phyloP scores from a whole-genome alignment of 30 jellyfish, hydroid and myxozoan genomes.

The Rhopilema esculentum region DNA sequence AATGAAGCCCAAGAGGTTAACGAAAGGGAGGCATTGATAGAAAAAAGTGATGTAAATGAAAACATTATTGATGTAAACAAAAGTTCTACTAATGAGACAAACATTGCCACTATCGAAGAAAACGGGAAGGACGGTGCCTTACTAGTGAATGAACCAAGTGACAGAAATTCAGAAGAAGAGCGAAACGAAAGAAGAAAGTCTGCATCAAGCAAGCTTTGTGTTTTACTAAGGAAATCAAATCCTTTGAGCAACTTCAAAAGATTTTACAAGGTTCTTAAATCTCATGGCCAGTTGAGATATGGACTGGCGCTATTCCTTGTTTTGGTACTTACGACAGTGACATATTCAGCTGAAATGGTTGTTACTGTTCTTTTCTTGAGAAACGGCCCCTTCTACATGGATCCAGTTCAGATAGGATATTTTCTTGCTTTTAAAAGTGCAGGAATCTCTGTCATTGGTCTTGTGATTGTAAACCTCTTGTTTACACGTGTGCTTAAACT shows the following conservation, averaged over 20 bases:
- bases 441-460: neutral
- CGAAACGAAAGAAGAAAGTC: neutral
- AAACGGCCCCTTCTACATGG: neutral
- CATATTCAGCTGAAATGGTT: neutral
- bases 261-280: neutral
- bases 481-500: neutral
- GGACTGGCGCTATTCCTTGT: neutral
- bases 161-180: neutral
- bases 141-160: too few species aligned
- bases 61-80: too few species aligned
- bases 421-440: neutral
- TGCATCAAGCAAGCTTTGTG: neutral
- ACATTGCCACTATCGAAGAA: too few species aligned
- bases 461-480: neutral
- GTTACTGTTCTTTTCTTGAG: neutral
- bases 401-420: neutral
- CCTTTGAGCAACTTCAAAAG: neutral
- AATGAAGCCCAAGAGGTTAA: too few species aligned
- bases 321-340: neutral
- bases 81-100: too few species aligned
- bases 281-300: neutral
- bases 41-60: too few species aligned
- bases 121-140: too few species aligned
- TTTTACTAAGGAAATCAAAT: neutral
- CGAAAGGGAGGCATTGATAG: too few species aligned